phyloP scores from a whole-genome alignment of 2,888 invertebrate genomes.

The Gandaritis pyraliata region DNA sequence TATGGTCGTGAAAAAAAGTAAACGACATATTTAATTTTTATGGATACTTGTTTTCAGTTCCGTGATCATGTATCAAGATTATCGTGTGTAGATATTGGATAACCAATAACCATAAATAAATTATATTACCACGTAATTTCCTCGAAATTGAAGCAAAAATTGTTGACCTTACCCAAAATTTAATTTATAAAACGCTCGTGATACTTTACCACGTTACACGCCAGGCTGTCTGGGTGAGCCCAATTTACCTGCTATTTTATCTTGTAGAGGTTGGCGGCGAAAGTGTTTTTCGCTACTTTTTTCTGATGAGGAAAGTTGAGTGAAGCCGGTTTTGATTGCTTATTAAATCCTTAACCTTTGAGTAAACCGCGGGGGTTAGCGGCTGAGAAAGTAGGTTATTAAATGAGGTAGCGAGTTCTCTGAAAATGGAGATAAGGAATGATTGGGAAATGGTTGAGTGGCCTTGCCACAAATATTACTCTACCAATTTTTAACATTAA shows the following conservation, averaged over 20 bases:
- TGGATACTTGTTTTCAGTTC: neutral
- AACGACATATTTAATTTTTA: no score
- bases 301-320: neutral
- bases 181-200: slow-evolving; percentile 13
- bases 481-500: no score
- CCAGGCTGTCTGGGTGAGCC: slow-evolving; percentile 16
- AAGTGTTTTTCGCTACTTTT: slow-evolving; percentile 6
- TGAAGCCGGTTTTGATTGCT: slow-evolving; percentile 4
- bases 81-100: neutral
- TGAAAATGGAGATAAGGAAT: no score
- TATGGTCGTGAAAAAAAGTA: no score
- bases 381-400: neutral
- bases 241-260: slow-evolving; percentile 28
- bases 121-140: neutral
- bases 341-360: slow-evolving; percentile 2
- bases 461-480: no score
- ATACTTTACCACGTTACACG: slow-evolving; percentile 23
- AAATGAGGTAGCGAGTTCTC: neutral
- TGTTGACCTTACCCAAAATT: neutral
- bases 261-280: slow-evolving; percentile 12
- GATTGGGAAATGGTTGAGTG: no score
- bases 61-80: neutral
- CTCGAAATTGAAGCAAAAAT: neutral
- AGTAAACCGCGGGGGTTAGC: neutral
- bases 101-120: neutral